phyloP scores from a whole-genome alignment of 2,797 vertebrate genomes.

The Eulemur coronatus region DNA sequence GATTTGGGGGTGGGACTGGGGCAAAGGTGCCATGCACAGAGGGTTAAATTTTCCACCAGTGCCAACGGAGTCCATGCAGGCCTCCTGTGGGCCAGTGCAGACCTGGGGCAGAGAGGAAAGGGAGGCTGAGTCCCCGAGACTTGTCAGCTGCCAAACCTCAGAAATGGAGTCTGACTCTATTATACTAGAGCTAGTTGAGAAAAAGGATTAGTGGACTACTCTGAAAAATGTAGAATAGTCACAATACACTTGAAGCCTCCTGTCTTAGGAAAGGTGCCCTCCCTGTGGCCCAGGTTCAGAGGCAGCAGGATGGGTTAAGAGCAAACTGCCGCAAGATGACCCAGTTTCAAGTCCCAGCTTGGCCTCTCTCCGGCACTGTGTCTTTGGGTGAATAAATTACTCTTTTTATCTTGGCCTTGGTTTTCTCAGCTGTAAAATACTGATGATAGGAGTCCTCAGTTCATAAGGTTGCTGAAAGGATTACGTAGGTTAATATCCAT shows the following conservation, averaged over 20 bases:
- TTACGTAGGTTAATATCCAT: neutral
- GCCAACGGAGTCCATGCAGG: rapidly evolving
- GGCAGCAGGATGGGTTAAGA: neutral
- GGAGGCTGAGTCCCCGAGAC: neutral
- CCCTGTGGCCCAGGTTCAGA: neutral
- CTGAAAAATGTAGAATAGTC: neutral
- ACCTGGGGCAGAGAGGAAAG: neutral
- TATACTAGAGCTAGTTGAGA: neutral
- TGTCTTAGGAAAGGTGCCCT: neutral
- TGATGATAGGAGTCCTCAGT: neutral
- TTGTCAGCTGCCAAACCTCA: neutral
- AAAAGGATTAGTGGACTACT: neutral
- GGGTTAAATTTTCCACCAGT: neutral
- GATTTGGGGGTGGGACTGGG: neutral
- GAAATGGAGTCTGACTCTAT: neutral
- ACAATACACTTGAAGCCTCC: neutral
- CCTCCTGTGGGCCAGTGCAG: neutral
- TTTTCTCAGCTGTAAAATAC: neutral
- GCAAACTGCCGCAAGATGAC: neutral
- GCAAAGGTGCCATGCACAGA: neutral
- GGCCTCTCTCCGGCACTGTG: neutral
- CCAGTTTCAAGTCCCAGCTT: neutral
- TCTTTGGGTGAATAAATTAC: neutral
- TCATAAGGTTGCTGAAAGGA: neutral
- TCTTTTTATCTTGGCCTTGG: neutral